phyloP scores from a whole-genome alignment of 2,888 invertebrate genomes.

The Leucania comma region DNA sequence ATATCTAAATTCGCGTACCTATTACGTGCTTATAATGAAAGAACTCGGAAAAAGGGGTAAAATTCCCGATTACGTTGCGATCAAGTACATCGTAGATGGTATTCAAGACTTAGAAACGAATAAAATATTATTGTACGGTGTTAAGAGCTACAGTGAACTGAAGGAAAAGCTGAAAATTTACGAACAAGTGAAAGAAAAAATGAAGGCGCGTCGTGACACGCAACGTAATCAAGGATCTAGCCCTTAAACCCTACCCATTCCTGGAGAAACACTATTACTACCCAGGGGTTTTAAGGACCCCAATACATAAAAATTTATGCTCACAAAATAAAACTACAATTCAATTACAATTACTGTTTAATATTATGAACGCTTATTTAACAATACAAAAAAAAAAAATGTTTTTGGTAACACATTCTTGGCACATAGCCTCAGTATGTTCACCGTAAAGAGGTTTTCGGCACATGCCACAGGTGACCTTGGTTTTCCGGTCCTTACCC shows the following conservation, averaged over 20 bases:
- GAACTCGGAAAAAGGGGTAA: no score
- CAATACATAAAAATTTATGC: not conserved
- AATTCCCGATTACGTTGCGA: no score
- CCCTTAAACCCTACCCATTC: slow-evolving; percentile 1
- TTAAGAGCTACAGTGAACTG: no score
- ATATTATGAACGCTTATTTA: not conserved
- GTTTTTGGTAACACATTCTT: slow-evolving; percentile 9
- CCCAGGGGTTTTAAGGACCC: slow-evolving; percentile 6
- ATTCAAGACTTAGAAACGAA: no score
- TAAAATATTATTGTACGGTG: no score
- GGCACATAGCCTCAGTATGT: slow-evolving; percentile 16
- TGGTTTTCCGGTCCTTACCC: slow-evolving; percentile 11
- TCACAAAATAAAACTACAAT: not conserved
- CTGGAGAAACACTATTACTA: slow-evolving; percentile 1
- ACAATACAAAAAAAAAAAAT: not conserved
- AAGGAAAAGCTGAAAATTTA: no score
- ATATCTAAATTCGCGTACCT: no score
- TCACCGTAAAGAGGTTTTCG: slow-evolving; percentile 15
- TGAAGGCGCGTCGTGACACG: no score
- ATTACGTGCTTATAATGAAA: no score
- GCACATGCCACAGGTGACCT: slow-evolving; percentile 19
- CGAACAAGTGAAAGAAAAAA: no score
- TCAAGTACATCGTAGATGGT: no score
- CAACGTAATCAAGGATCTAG: no score
- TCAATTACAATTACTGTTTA: not conserved